phyloP scores from a whole-genome alignment of 2,888 invertebrate genomes.

The Dolomedes plantarius region DNA sequence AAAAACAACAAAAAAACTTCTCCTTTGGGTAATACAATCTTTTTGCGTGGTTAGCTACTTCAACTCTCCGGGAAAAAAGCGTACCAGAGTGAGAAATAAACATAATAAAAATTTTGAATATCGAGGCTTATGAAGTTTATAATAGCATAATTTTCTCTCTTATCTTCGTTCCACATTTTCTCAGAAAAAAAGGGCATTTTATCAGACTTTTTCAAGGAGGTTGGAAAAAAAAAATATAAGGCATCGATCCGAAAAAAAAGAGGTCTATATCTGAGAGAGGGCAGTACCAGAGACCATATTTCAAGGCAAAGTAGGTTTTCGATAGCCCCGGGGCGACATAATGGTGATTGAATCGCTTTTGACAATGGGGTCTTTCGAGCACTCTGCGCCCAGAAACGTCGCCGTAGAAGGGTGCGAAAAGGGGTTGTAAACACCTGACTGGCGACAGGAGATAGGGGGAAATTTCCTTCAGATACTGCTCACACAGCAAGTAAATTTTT shows the following conservation, averaged over 20 bases:
- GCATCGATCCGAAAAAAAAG: background rate
- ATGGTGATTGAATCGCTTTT: conserved; percentile 65
- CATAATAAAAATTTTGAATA: too few species aligned
- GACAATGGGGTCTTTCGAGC: conserved; percentile 25
- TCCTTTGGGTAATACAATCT: too few species aligned
- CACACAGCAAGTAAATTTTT: background rate
- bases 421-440: conserved; percentile 49
- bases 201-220: too few species aligned
- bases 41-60: too few species aligned
- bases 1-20: too few species aligned
- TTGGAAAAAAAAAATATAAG: too few species aligned
- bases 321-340: conserved; percentile 53
- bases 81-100: too few species aligned
- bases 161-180: too few species aligned
- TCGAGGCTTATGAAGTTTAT: too few species aligned
- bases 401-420: background rate
- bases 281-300: conserved; percentile 30
- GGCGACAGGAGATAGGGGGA: background rate
- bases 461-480: background rate
- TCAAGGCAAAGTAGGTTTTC: conserved; percentile 20
- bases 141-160: too few species aligned
- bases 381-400: background rate
- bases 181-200: too few species aligned
- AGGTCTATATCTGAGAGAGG: background rate
- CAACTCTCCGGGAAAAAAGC: too few species aligned